Base-by-base conservation (phyloP, 2,888 invertebrate genomes). In the Lordiphosa andalusiaca region DNA sequence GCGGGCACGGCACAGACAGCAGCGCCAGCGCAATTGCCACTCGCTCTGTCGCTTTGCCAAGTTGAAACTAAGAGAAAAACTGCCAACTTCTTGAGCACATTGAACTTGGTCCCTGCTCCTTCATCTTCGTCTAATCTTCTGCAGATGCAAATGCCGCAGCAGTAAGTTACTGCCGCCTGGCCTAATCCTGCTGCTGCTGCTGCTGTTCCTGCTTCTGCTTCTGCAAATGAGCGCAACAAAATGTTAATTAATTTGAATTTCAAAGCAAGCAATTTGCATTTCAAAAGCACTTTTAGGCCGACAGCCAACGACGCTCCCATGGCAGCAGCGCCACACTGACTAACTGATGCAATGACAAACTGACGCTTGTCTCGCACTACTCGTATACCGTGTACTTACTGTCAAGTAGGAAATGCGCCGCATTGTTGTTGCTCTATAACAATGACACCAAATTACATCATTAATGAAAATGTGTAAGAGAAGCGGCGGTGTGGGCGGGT, bases 371-470 rank as follows among this genome's bases (percentile, higher is more conserved):
- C 37, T 38, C 49, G 16, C 30, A 25, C 39, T 21, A 16, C 30
- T 30, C 30, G 30, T 25, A 10, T 30, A 30, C 12, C 30, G 30
- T 25, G 30, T 30, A 30, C 12, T 30, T 40, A 30, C 25, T 51
- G 66, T 57, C 63, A 53, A 61, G 56, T 61, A 72, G 73, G 69
- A 80, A 74, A 80, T 69, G 42, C 61, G 53, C 51, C 48, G 67
- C 53, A 52, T 52, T 46, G 40, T 61, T 62, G 50, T 46, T 52
- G 63, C 21, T 51, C 37, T 47, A 53, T 44, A 63, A 70, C 67
- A 73, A 61, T 57, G 68, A 53, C 69, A 65, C 40, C 57, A 53
- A 67, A 75, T 74, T 80, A 63, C 74, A 74, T 67, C 80, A 74
- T 67, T 69, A 61, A 62, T 72, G 74, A 62, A 68, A 72, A 62